These are phyloP conservation scores for Porites cylindrica DNA, from an alignment of 92 coral and sea anemone genomes.

Conservation along the genomic window DNA sequence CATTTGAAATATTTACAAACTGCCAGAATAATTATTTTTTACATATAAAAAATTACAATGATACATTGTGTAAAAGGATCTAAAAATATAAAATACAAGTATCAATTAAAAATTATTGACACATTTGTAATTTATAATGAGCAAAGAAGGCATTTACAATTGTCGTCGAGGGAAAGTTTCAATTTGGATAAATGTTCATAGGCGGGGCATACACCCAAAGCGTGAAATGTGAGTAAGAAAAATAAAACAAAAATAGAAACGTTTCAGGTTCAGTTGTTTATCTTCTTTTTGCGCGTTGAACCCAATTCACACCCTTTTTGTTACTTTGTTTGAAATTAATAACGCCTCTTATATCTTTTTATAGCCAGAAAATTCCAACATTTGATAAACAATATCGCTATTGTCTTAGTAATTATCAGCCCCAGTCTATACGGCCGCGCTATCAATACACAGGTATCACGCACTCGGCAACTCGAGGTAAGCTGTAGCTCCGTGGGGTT, in stretches of 20 bases:
- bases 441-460: slow-evolving; percentile 50
- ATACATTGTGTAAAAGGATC: too few species aligned
- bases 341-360: background rate
- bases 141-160: too few species aligned
- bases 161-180: too few species aligned
- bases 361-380: slow-evolving; percentile 19
- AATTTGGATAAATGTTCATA: too few species aligned
- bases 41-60: too few species aligned
- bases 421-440: slow-evolving; percentile 52
- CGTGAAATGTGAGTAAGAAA: background rate
- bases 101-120: too few species aligned
- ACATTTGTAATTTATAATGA: too few species aligned
- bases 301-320: background rate
- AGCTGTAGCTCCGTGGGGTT: slow-evolving; percentile 12
- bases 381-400: slow-evolving; percentile 23
- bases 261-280: background rate
- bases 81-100: too few species aligned
- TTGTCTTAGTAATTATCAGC: slow-evolving; percentile 20
- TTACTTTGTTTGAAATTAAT: slow-evolving; percentile 2
- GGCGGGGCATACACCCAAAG: too few species aligned
- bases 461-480: slow-evolving; percentile 39
- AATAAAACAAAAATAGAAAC: background rate
- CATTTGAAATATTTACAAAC: too few species aligned
- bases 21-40: too few species aligned
- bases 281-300: background rate